phyloP scores from a whole-genome alignment of 2,888 invertebrate genomes.

The Petrolisthes manimaculis region DNA sequence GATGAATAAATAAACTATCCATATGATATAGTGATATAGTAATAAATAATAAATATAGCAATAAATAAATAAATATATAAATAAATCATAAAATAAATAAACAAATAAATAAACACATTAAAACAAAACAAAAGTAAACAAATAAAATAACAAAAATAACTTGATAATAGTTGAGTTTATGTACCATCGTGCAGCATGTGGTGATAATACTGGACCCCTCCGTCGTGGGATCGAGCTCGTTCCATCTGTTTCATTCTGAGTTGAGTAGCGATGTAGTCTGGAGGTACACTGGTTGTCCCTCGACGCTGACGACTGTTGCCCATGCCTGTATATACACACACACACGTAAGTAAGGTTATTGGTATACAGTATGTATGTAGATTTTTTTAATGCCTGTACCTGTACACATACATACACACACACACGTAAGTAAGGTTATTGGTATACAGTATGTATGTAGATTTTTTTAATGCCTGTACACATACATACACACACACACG shows the following conservation, averaged over 20 bases:
- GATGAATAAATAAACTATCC: background rate
- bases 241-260: slow-evolving; percentile 64
- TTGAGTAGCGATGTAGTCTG: slow-evolving; percentile 63
- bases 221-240: slow-evolving; percentile 63
- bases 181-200: slow-evolving; percentile 46
- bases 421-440: too few relatives aligned
- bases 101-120: slow-evolving; percentile 9
- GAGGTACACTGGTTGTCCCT: slow-evolving; percentile 51
- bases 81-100: slow-evolving; percentile 18
- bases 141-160: slow-evolving; percentile 5
- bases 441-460: too few relatives aligned
- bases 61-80: background rate
- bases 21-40: background rate
- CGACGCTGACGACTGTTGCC: slow-evolving; percentile 50
- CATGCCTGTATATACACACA: slow-evolving; percentile 21
- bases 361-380: too few relatives aligned
- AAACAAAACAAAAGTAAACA: slow-evolving; percentile 17
- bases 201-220: slow-evolving; percentile 59
- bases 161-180: background rate
- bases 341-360: too few relatives aligned
- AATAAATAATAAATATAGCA: background rate
- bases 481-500: too few relatives aligned
- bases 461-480: too few relatives aligned
- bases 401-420: too few relatives aligned
- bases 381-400: too few relatives aligned